Evolutionary conservation across 2,113 vertebrate genomes (phyloP).

Genomic region (Myanophis thanlyinensis): DNA sequence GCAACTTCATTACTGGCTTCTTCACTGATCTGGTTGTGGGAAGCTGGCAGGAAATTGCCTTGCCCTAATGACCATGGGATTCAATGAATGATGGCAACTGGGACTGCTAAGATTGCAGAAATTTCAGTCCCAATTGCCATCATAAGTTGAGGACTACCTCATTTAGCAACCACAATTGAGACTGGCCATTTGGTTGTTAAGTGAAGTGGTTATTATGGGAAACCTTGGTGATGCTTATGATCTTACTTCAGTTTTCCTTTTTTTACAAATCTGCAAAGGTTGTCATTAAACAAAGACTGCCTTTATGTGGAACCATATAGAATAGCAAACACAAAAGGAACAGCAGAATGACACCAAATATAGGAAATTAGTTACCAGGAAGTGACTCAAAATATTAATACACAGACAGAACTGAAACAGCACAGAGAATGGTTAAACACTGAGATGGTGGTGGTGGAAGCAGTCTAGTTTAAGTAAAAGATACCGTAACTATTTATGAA

Average conservation of each 20-base stretch:
- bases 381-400: not conserved
- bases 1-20: not conserved
- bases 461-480: not conserved
- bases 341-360: not conserved
- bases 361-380: not conserved
- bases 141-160: not conserved
- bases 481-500: not conserved
- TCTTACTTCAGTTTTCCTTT: not conserved
- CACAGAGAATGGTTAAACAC: not conserved
- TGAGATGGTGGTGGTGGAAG: not conserved
- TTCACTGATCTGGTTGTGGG: not conserved
- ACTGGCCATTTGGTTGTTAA: not conserved
- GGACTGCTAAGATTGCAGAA: not conserved
- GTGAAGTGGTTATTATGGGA: not conserved
- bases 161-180: not conserved
- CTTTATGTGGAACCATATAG: not conserved
- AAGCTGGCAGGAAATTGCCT: not conserved
- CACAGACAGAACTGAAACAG: not conserved
- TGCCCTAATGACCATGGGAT: not conserved
- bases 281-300: not conserved
- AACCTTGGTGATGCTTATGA: not conserved
- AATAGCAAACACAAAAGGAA: not conserved
- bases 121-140: not conserved
- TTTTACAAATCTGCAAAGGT: not conserved
- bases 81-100: not conserved